Base-by-base conservation (phyloP, 2,888 invertebrate genomes). In the Caenorhabditis angaria region DNA sequence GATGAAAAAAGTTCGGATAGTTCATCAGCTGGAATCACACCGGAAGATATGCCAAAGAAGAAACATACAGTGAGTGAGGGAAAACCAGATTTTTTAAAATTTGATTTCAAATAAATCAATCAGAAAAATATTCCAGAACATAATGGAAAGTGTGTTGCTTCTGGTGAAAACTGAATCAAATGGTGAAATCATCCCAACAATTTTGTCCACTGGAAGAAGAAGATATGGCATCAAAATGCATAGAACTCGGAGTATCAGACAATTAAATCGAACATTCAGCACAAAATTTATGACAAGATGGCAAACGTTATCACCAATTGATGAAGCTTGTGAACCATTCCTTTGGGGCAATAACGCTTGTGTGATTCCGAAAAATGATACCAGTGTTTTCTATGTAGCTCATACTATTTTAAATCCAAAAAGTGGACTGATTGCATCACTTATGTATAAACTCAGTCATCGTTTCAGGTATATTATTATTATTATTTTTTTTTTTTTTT, bases 211-310 rank as follows among this genome's bases (percentile, higher is more conserved):
- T 3, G 74, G 74, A 6, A 50, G 74, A 14, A n/a, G 66, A 27
- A 50, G 74, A 20, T 74, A 70, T 61, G 74, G 74, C 1, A 74
- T 74, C 41, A 74, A 74, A 51, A 32, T 74, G n/a, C 74, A 68
- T 50, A 18, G 69, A 48, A 69, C 72, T 0, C 14, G 60, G 20
- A 74, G 62, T 50, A 56, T 74, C 22, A 32, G 69, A 18, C 61
- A 69, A 48, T 53, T 74, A 2, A 24, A 61, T 4, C 35, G 74
- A 27, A 66, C 74, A 0, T 70, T 74, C 27, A 69, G 74, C 35
- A 69, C 62, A 5, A 74, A 74, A 32, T 59, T 74, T 27, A 74
- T 74, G 74, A 74, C 74, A 14, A 69, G 74, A 63, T 74, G 74
- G 74, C 32, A 55, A 2, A 67, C 66, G 12, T 41, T 54, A n/a